phyloP scores from a whole-genome alignment of 2,888 invertebrate species.

The Listrodromus nycthemerus region DNA sequence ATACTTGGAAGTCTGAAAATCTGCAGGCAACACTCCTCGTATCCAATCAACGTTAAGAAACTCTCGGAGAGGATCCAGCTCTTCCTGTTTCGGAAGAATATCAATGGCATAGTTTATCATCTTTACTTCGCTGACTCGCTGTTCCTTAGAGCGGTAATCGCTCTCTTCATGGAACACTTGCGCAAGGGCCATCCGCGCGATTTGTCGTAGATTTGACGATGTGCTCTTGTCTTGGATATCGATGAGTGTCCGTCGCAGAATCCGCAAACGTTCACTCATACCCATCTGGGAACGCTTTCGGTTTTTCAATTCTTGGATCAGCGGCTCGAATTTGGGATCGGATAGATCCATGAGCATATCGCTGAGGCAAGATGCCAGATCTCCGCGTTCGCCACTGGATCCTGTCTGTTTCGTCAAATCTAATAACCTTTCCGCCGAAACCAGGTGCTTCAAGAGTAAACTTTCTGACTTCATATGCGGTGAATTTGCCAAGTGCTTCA shows the following conservation, averaged over 20 bases:
- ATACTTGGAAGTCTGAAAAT: neutral
- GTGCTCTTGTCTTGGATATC: neutral
- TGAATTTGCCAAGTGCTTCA: neutral
- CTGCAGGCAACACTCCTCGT: neutral
- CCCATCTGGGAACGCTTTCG: neutral
- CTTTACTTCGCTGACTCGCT: neutral
- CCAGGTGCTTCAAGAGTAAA: neutral
- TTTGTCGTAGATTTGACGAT: neutral
- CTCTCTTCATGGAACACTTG: conserved; percentile 23
- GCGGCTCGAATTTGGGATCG: conserved; percentile 35
- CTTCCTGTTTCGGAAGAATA: neutral
- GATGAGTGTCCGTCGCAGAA: neutral
- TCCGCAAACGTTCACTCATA: neutral
- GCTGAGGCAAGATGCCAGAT: neutral
- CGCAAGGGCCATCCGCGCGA: neutral
- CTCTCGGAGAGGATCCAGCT: neutral
- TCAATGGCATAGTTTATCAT: neutral
- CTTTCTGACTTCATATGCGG: neutral
- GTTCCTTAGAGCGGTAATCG: conserved; percentile 8
- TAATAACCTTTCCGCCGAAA: neutral
- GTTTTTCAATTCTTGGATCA: conserved; percentile 26
- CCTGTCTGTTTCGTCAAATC: neutral
- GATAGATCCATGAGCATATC: conserved; percentile 45
- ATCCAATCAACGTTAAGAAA: conserved; percentile 1
- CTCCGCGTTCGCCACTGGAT: neutral